Evolutionary conservation across 2,113 vertebrate genomes (phyloP).

Genomic region (Sinocyclocheilus rhinocerous): DNA sequence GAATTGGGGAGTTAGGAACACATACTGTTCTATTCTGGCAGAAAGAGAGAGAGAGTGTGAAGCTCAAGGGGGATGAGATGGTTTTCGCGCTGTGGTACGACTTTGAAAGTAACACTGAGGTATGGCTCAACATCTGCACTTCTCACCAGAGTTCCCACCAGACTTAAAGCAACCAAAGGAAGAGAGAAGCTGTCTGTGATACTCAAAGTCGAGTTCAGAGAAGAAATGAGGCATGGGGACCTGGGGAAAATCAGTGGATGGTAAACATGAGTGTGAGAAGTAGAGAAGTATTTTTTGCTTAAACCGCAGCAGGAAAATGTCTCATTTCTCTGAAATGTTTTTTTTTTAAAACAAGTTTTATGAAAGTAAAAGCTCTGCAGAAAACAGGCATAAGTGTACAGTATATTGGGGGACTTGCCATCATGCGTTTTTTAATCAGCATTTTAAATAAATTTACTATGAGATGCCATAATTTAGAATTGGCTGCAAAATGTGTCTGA

Average conservation of each 20-base stretch:
- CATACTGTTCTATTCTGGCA: constrained; percentile 34
- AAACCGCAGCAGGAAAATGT: constrained; percentile 11
- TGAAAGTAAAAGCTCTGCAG: neutral
- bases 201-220: constrained; percentile 39
- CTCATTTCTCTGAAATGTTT: neutral
- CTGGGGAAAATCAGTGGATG: constrained; percentile 1
- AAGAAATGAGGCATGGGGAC: constrained; percentile 27
- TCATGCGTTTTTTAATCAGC: neutral
- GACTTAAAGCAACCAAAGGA: constrained; percentile 1
- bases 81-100: constrained; percentile 14
- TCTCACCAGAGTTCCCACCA: constrained; percentile 37
- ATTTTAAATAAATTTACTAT: neutral
- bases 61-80: constrained; percentile 16
- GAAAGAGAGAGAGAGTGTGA: constrained; percentile 10
- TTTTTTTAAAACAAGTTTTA: neutral
- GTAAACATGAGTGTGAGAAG: constrained; percentile 12
- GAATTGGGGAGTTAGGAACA: constrained; percentile 24
- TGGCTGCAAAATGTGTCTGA: neutral
- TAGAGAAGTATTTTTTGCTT: constrained; percentile 33
- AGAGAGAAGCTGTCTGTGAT: constrained; percentile 25
- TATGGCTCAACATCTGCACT: constrained; percentile 41
- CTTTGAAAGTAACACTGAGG: constrained; percentile 40
- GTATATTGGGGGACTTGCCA: neutral
- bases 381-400: neutral
- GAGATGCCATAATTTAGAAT: neutral